Evolutionary conservation across 2,113 vertebrate genomes (phyloP), one percentile per base, ranked within the genome.

Genomic region (Phyllostomus discolor): DNA sequence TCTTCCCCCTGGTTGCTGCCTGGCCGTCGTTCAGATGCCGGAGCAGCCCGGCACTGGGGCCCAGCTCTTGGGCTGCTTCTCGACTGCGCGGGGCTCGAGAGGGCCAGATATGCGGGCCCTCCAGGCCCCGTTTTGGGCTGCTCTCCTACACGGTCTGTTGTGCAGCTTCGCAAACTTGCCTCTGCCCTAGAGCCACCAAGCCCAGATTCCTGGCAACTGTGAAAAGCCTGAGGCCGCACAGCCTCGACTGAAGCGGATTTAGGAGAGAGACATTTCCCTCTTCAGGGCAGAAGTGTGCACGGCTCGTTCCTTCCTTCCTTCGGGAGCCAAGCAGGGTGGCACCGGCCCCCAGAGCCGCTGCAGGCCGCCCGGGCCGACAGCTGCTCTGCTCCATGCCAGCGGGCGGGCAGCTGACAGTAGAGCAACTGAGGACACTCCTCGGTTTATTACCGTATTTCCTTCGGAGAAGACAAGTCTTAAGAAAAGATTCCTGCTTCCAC

Each of bases 1-100:
- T 98, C 88, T 98, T 96, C 92, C 97, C 95, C 20, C 86, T 26
- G 11, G 86, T 88, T 96, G 92, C 83, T 95, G 96, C 92, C 92
- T 85, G 96, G 97, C 92, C 78, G n/a, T 94, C 90, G 85, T 90
- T 87, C 93, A 67, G 82, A 88, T 83, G 78, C 93, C 91, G 64
- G 80, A 64, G 22, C 41, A 28, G 90, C 54, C 85, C 41, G 4
- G 48, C 75, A n/a, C 57, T 38, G 7, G 33, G 41, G 64, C 62
- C 59, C 78, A 70, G 4, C 52, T 72, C 59, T 48, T n/a, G 41
- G 33, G 43, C 72, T 26, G 57, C 46, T 64, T 38, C 89, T 93
- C 43, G 26, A 12, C 59, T 75, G 15, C 38, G 11, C 31, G 24
- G 87, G 10, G 28, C 22, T 76, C 28, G n/a, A 81, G 72, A 38